These are phyloP conservation scores for Rhabdophis nuchalis DNA, from an alignment of 2,797 vertebrate genomes.

Conservation along the genomic window DNA sequence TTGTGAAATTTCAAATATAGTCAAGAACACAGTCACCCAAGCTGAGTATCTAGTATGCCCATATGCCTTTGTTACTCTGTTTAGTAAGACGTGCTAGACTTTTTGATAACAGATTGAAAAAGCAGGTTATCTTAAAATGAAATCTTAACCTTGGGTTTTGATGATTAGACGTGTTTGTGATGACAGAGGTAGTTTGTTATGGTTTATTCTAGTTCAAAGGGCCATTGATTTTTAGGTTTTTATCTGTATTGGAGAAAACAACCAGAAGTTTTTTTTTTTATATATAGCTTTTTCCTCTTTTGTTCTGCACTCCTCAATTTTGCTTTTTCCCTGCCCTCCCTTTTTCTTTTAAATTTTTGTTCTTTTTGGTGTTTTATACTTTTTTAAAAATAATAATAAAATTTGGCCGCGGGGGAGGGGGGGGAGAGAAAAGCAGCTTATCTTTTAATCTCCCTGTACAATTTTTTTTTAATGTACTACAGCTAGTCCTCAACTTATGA, in stretches of 20 bases:
- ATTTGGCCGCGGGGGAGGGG: too few relatives aligned
- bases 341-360: too few relatives aligned
- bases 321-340: background rate
- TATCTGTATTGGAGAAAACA: background rate
- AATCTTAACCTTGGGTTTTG: background rate
- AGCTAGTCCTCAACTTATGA: too few relatives aligned
- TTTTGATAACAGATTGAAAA: constrained; percentile 7
- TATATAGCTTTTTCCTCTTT: background rate
- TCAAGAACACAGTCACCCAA: constrained; percentile 3
- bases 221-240: background rate
- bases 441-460: background rate
- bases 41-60: background rate
- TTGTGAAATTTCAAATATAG: background rate
- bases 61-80: background rate
- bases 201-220: background rate
- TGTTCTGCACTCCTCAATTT: background rate
- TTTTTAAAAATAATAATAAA: too few relatives aligned
- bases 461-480: background rate
- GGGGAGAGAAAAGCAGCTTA: too few relatives aligned
- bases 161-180: background rate
- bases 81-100: background rate
- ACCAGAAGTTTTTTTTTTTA: background rate
- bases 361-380: too few relatives aligned
- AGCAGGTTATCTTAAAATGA: background rate
- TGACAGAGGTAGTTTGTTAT: background rate